Evolutionary conservation across 2,113 vertebrate genomes (phyloP), one percentile per base, ranked within the genome.

Genomic region (Cyprinus carpio): DNA sequence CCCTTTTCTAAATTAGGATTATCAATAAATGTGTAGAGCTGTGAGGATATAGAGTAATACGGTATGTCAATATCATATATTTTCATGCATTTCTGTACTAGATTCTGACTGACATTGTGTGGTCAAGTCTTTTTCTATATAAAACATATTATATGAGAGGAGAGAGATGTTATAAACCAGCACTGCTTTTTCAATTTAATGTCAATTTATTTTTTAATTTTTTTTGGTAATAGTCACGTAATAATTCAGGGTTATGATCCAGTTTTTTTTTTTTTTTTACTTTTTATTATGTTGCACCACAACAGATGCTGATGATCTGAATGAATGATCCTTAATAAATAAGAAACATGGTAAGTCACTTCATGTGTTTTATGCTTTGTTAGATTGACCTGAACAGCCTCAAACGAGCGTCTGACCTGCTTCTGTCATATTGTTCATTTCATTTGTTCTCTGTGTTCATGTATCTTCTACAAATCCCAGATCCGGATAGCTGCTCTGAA

Each of bases 401-500:
- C 31, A 20, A 23, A 46, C 2, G 16, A 37, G 3, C 15, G 4
- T 71, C 11, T 71, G 31, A 71, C 4, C 31, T 12, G 46, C 46
- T 12, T 49, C 46, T 49, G 12, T 49, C 46, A 49, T 49, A 13
- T 49, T 23, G 60, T 69, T 80, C 65, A 12, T 25, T 54, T 64
- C 9, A 27, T 34, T 79, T 31, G 27, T 71, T 79, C 13, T 5
- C 49, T 54, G 51, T 25, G 18, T 49, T 67, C 10, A 25, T 75
- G 31, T 46, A 34, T 76, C 37, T 40, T 23, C 29, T 12, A 23
- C 20, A 4, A n/a, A n/a, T 37, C 25, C 0, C 89, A 99, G 98
- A 99, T 99, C 86, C 95, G 97, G 79, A 99, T 99, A 0, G 98
- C 98, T 56, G 98, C 98, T 1, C 92, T 99, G 78, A 99, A 99